Percentiles rank a stretch among this genome's conserved stretches.
These are phyloP conservation scores for Synergus gifuensis DNA, from an alignment of 2,888 invertebrate species.

Conservation along the genomic window DNA sequence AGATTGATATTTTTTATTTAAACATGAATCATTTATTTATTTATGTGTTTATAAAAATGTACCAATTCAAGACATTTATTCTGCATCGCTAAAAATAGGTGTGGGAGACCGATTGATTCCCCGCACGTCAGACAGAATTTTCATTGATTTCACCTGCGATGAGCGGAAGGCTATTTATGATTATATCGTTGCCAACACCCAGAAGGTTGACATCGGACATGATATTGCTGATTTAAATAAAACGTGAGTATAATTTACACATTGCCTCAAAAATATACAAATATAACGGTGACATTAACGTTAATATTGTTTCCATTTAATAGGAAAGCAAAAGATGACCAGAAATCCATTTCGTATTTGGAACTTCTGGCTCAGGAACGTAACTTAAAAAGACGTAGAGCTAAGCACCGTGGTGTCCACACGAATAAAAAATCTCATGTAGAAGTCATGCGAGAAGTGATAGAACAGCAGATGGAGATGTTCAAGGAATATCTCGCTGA, in stretches of 20 bases:
- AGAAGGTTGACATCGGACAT: constrained; percentile 67
- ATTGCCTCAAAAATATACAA: not conserved
- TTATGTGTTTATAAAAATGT: constrained; percentile 39
- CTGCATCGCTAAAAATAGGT: constrained; percentile 68
- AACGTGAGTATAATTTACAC: constrained; percentile 60
- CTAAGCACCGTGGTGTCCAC: constrained; percentile 73
- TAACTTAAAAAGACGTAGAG: constrained; percentile 72
- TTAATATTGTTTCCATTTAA: not conserved
- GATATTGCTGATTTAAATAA: constrained; percentile 70
- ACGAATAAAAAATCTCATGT: constrained; percentile 75
- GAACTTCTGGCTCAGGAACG: constrained; percentile 72
- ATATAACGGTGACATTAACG: not conserved
- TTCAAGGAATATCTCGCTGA: constrained; percentile 66
- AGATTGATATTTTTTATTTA: constrained; percentile 29
- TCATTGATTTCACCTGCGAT: constrained; percentile 74
- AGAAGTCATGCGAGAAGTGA: constrained; percentile 74
- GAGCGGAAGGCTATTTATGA: constrained; percentile 75
- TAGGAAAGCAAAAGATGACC: constrained; percentile 58
- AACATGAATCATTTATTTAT: constrained; percentile 24
- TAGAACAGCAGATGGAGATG: constrained; percentile 75
- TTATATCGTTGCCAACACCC: constrained; percentile 71
- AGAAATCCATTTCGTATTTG: constrained; percentile 63
- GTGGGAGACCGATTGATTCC: constrained; percentile 72
- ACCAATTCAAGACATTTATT: constrained; percentile 45
- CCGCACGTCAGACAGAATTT: constrained; percentile 74